Evolutionary conservation across 2,888 invertebrate genomes (phyloP).

Genomic region (Tolmerus cingulatus): DNA sequence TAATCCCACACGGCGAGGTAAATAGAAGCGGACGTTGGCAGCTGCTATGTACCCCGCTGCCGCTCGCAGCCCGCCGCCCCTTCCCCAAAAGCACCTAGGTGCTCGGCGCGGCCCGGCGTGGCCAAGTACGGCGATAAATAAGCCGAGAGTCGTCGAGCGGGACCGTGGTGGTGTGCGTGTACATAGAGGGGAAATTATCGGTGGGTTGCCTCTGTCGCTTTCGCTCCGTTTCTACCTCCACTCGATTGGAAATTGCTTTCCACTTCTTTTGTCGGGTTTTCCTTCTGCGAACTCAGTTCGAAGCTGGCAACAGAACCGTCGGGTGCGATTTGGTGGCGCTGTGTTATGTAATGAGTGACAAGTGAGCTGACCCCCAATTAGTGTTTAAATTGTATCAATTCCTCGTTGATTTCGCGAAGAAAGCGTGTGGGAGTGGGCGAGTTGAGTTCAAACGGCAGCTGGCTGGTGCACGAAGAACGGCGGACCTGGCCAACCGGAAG

Average conservation of each 20-base stretch:
- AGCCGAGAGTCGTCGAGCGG: background rate
- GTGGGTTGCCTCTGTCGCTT: background rate
- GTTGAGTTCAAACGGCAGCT: background rate
- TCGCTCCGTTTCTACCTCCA: background rate
- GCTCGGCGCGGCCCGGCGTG: background rate
- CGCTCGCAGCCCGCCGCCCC: background rate
- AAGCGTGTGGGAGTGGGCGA: background rate
- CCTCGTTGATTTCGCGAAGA: background rate
- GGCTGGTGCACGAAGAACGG: background rate
- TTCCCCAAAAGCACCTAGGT: background rate
- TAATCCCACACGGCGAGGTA: background rate
- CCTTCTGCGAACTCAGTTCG: constrained; percentile 2
- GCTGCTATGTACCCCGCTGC: background rate
- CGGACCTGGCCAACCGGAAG: background rate
- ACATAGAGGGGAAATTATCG: background rate
- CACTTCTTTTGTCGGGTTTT: constrained; percentile 12
- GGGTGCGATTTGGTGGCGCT: background rate
- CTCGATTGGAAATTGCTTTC: background rate
- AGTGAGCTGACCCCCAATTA: background rate
- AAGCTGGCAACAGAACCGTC: constrained; percentile 4
- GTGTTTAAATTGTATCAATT: background rate
- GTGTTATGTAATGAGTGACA: background rate
- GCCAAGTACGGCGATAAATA: background rate
- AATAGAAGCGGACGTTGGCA: background rate
- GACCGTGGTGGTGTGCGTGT: background rate